phyloP scores from a whole-genome alignment of 53 echinoderm and acorn worm species.

The Paelopatides confundens region DNA sequence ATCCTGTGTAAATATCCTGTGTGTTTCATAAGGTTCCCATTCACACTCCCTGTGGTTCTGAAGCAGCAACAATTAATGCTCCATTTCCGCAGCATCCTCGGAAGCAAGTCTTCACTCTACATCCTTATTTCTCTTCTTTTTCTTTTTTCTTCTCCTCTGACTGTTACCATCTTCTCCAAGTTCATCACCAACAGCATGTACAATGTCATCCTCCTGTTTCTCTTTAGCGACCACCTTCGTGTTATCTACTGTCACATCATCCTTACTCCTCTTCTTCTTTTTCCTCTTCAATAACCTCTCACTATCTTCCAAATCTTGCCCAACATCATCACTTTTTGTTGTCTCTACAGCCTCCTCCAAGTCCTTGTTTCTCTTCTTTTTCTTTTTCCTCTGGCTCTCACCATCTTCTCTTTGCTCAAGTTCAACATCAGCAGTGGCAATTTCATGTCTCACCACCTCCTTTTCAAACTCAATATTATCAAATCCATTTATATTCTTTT shows the following conservation, averaged over 20 bases:
- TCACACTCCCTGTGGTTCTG: too few species aligned
- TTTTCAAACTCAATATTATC: neutral
- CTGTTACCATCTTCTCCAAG: neutral
- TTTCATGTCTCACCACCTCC: neutral
- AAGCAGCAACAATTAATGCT: too few species aligned
- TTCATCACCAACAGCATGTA: neutral
- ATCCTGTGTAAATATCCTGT: too few species aligned
- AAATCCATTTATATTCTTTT: neutral
- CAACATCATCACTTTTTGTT: neutral
- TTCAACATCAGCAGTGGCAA: neutral
- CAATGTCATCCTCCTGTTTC: neutral
- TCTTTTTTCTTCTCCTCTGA: neutral
- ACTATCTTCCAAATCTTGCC: neutral
- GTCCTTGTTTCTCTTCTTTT: neutral
- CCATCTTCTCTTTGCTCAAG: conserved; percentile 12
- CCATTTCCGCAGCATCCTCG: too few species aligned
- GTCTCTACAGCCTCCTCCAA: neutral
- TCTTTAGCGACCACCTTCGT: neutral
- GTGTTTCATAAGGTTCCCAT: too few species aligned
- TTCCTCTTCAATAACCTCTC: conserved; percentile 1
- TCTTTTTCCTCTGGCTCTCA: neutral
- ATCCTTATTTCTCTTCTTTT: neutral
- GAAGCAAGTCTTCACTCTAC: too few species aligned
- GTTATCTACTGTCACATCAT: neutral
- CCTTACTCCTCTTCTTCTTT: neutral